Base-by-base conservation (phyloP, 2,888 invertebrate genomes). In the Podabrus alpinus region DNA sequence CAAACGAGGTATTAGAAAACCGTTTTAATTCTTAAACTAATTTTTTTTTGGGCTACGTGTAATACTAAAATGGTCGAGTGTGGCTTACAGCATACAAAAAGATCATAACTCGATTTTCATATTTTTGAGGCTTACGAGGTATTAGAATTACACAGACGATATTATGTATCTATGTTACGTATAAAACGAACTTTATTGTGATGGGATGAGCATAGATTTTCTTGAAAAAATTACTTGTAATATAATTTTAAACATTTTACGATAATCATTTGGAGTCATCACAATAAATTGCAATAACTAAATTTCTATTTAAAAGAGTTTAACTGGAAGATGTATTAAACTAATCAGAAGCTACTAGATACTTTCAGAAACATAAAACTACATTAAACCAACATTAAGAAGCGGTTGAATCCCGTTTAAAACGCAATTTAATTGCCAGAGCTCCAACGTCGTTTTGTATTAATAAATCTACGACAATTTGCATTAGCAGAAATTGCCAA, bases 311-410 rank as follows among this genome's bases (percentile, higher is more conserved):
- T 45, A 45, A 45, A 45, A 45, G 29, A 45, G 29, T 45, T 45
- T 45, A 45, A 45, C 29, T 45, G 29, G 29, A 45, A 45, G 29
- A 45, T 45, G 29, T 45, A 45, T 45, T 62, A 62, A 62, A 62
- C 13, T 62, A 62, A 62, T 62, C 15, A 17, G 13, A 17, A 17
- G 19, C 62, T 19, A 19, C 19, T 60, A 62, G 16, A 62, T 62
- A 62, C 62, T 62, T 72, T 75, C 64, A 68, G 72, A 75, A 71
- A 69, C 72, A 70, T 77, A 77, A 75, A 75, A 67, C 74, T 70
- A 75, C 75, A 77, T 77, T 77, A 77, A 77, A 75, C 16, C 61
- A 66, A 72, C 77, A 72, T 77, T 77, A 77, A 71, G 73, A 60
- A 73, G 69, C 74, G 72, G 69, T 72, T 74, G 70, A 69, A 66